Evolutionary conservation across 2,888 invertebrate species (phyloP), one percentile per base, ranked within the genome.

Genomic region (Junonia oenone): DNA sequence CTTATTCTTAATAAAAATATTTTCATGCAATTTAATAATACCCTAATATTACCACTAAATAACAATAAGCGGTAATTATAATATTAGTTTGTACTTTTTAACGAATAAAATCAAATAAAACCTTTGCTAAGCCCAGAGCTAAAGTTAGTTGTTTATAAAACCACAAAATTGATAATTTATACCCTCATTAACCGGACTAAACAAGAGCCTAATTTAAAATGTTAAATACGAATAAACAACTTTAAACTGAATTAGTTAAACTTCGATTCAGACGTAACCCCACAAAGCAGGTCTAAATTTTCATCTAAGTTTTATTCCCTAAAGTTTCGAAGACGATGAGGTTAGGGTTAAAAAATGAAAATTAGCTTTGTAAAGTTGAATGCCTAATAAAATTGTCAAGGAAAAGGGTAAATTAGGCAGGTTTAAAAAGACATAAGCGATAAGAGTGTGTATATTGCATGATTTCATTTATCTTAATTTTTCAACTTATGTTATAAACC

Each of bases 241-340:
- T 27, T 37, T 37, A 49, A 45, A 49, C 49, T 15, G 22, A 55
- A 49, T 49, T 55, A 49, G 48, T 43, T 8, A 11, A 45, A 49
- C 27, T 49, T 29, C 15, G 26, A 4, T 19, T 35, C 43, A 35
- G 15, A 35, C 49, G 49, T 45, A 45, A 15, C 43, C 49, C 22
- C 14, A 17, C 45, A 19, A 38, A 13, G 11, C 5, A 17, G 27
- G 8, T 50, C 43, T 45, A 50, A 50, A 55, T 49, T 55, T 45
- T 35, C 45, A 54, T 54, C 40, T 48, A 54, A 54, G 40, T 54
- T 49, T 27, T 50, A 37, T 49, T 37, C 55, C 49, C 45, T 45
- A 17, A 50, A 37, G 35, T 49, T 54, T 14, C 35, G 17, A 19
- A 35, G 15, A 35, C 51, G 33, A 35, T 50, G 37, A 55, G 49